A percentile compares a stretch with the other conserved stretches of the same genome.
phyloP scores from a whole-genome alignment of 2,888 invertebrate genomes.

The Scaptomyza flava region DNA sequence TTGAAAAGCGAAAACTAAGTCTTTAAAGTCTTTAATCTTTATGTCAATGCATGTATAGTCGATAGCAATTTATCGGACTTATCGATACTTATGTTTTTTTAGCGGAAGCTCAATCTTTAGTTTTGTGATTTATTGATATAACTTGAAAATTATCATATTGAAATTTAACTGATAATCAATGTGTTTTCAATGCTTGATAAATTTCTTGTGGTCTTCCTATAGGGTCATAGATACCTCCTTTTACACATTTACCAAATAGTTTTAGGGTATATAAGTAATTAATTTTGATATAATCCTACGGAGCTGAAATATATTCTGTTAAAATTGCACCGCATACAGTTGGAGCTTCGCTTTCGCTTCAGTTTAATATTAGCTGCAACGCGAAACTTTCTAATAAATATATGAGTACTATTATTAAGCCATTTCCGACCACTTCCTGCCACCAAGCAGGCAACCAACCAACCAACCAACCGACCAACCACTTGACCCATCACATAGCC shows the following conservation, averaged over 20 bases:
- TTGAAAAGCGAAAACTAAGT: background rate
- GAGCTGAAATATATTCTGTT: slow-evolving; percentile 1
- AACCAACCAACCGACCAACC: background rate
- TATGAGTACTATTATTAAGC: slow-evolving; percentile 37
- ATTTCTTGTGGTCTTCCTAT: no score
- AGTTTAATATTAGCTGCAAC: slow-evolving; percentile 15
- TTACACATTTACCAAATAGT: background rate
- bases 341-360: background rate
- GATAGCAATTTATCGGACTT: no score
- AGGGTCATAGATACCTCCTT: no score
- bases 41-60: no score
- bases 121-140: no score
- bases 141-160: no score
- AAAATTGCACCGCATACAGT: background rate
- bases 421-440: slow-evolving; percentile 24
- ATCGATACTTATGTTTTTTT: no score
- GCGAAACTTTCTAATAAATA: slow-evolving; percentile 31
- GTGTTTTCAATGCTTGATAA: no score
- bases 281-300: background rate
- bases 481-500: slow-evolving; percentile 6
- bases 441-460: background rate
- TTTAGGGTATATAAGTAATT: background rate
- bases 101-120: no score
- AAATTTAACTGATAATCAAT: no score
- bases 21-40: no score